Base-by-base conservation (phyloP, 2,888 invertebrate genomes). In the Caenorhabditis sulstoni region DNA sequence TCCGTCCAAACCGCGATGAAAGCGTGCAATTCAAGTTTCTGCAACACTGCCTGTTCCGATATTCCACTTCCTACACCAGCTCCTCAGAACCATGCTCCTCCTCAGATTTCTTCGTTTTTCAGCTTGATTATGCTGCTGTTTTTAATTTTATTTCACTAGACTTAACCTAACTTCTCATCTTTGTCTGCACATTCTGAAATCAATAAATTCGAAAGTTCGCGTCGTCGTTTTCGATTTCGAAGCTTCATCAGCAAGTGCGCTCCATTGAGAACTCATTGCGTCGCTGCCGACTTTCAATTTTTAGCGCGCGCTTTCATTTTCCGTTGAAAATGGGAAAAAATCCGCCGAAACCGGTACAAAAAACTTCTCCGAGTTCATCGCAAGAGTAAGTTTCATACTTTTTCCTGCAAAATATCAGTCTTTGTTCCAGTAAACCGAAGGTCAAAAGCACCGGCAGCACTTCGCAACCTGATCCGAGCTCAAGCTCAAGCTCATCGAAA, bases 11-110 rank as follows among this genome's bases (percentile, higher is more conserved):
- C 79, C 14, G 73, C 75, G 7, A n/a, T 77, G 44, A 81, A 83
- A 55, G 52, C 75, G 7, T 83, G 83, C 61, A 81, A 83, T 37
- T 58, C 83, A 5, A 59, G 65, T 1, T 74, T 70, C 45, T 83
- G 83, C 50, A 81, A 81, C 55, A 70, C 77, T 0, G 67, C 81
- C 0, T 83, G 82, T 22, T 44, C 79, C 7, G 79, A 78, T 39
- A 49, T 67, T 8, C 47, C 67, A 1, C 18, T 67, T 4, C 75
- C 75, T 16, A 67, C 75, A 7, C 66, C 75, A 8, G 35, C 66
- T 14, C 65, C 65, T 20, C 73, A 74, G 18, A 74, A 73, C 12
- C 49, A 57, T 20, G 14, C 55, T 14, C 39, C 41, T 14, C 3
- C 41, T 53, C 22, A 45, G n/a, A 45, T 37, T 37, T 16, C 8